Conservation (phyloP, 2,888 invertebrate species). For the Acronicta aceris region DNA sequence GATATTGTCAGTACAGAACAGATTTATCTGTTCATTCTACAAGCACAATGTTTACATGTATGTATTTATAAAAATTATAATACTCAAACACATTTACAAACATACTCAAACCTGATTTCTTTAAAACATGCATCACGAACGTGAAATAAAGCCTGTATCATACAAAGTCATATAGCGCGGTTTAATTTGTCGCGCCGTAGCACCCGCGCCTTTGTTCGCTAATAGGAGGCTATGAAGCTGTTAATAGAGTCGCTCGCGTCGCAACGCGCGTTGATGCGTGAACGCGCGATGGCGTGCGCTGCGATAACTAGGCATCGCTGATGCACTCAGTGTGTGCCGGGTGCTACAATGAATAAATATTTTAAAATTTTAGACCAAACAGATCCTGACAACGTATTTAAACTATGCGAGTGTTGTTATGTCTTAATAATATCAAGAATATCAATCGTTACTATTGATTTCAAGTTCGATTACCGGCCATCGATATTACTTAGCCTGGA, state of each 20-base stretch:
- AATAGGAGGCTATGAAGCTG: conserved; percentile 35
- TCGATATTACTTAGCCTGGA: no score
- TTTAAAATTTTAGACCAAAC: background rate
- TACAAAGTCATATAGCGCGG: conserved; percentile 4
- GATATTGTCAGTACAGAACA: no score
- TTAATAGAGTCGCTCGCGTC: conserved; percentile 17
- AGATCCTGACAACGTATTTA: no score
- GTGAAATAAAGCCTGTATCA: background rate
- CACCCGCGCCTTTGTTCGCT: conserved; percentile 35
- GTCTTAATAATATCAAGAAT: no score
- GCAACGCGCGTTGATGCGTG: background rate
- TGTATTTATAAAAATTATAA: no score
- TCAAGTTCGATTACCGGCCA: no score
- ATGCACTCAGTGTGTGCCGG: background rate
- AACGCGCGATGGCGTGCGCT: background rate
- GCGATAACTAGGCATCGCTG: conserved; percentile 9
- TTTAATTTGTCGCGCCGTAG: conserved; percentile 22
- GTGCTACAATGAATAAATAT: background rate
- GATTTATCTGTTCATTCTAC: no score
- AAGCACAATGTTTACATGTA: no score
- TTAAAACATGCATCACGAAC: background rate
- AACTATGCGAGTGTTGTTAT: no score
- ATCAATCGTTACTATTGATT: no score
- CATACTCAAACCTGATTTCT: no score
- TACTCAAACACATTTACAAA: no score